Base-by-base conservation (phyloP, 2,113 vertebrate species). In the Eurystomus gularis region DNA sequence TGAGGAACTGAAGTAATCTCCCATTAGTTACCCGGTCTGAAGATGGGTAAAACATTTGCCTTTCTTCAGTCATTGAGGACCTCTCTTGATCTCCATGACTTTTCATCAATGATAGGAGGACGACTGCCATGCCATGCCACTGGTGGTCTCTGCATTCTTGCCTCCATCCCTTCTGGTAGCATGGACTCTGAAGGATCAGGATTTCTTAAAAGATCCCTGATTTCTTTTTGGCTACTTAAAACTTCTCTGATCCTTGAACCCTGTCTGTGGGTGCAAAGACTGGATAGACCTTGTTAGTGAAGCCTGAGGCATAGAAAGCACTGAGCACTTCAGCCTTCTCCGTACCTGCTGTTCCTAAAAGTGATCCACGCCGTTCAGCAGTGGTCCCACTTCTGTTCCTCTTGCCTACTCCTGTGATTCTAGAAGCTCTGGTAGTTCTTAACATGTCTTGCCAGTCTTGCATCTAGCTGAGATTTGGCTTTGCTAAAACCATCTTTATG, bases 301-400 rank as follows among this genome's bases (percentile, higher is more conserved):
- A 65, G 72, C 23, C 62, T 42, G 58, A 86, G 49, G 37, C 29
- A 29, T 2, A n/a, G 31, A 40, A 69, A 77, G 19, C 11, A 0
- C 19, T 21, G 17, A 31, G 26, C 17, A 26, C 23, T 37, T 57
- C 25, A 73, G n/a, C 33, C 15, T 80, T 71, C 16, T 19, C 44
- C 17, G 2, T 20, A 8, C 13, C 33, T 55, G 9, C 35, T 60
- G 10, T 23, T 46, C 13, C 24, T 15, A 19, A 48, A 55, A 5
- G 23, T 58, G 37, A 39, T 17, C 33, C 12, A 29, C 3, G 2
- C 5, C 16, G 24, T 37, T 19, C 8, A 20, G 13, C 18, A 52
- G 9, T 2, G 0, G 20, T 57, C 33, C 13, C 4, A 2, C 40
- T 33, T 51, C 5, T 20, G 66, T 35, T 39, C 8, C n/a, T 10